A percentile compares a stretch with the other conserved stretches of the same genome.
These are phyloP conservation scores for Coccyzus lansbergi DNA, from an alignment of 2,797 vertebrate genomes.

Conservation along the genomic window DNA sequence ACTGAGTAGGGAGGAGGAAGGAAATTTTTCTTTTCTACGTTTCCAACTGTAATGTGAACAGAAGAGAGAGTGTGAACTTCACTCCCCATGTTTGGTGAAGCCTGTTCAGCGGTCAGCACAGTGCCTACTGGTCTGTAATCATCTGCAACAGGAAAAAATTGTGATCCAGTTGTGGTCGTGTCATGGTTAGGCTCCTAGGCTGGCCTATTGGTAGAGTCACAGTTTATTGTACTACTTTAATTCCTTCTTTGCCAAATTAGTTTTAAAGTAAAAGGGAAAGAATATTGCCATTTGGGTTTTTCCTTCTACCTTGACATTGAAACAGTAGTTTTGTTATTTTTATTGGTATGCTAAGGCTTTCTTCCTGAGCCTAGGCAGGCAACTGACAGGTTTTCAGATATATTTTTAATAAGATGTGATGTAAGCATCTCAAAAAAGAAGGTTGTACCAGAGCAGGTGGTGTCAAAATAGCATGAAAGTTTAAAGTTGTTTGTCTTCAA, in stretches of 20 bases:
- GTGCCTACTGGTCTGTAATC: rapidly evolving
- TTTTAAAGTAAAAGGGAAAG: neutral
- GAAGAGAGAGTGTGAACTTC: rapidly evolving
- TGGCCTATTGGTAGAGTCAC: neutral
- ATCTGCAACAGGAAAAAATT: rapidly evolving
- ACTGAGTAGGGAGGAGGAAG: neutral
- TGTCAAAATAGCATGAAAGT: neutral
- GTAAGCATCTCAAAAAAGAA: neutral
- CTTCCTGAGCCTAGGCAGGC: neutral
- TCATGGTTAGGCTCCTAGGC: rapidly evolving
- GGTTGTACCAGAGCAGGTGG: neutral
- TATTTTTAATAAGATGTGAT: neutral
- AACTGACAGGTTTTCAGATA: neutral
- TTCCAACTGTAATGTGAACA: rapidly evolving
- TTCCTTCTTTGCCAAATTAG: neutral
- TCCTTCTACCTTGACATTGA: neutral
- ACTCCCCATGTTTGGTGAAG: rapidly evolving
- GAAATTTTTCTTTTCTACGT: rapidly evolving
- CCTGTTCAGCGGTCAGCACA: rapidly evolving
- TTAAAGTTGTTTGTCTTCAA: neutral
- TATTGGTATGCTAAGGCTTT: neutral
- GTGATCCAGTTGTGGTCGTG: rapidly evolving
- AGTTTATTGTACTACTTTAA: neutral
- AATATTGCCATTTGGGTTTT: rapidly evolving
- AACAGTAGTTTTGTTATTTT: neutral